A percentile compares a stretch with the other conserved stretches of the same genome.
These are phyloP conservation scores for Lindbergichthys nudifrons DNA, from an alignment of 2,797 vertebrate species.

Conservation along the genomic window DNA sequence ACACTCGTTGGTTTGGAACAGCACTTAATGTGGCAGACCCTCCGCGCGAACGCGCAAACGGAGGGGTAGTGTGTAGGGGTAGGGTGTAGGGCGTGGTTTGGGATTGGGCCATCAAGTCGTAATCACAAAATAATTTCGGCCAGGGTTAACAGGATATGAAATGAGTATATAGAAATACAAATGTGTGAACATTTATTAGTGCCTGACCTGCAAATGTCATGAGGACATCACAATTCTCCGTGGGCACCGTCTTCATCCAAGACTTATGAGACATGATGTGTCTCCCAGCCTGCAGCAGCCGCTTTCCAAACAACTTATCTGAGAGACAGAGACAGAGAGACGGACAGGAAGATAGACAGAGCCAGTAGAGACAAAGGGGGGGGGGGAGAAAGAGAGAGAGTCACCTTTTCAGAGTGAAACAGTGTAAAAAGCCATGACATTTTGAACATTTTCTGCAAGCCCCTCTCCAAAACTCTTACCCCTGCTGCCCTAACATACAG, in stretches of 20 bases:
- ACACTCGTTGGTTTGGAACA: too few species aligned
- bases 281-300: conserved; percentile 94
- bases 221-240: conserved; percentile 97
- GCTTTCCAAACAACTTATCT: conserved; percentile 97
- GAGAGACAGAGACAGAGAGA: conserved; percentile 54
- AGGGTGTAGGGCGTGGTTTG: too few species aligned
- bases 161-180: conserved; percentile 4
- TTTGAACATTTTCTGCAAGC: conserved; percentile 37
- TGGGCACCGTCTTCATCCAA: conserved; percentile 99
- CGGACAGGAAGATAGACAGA: background rate
- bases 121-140: too few species aligned
- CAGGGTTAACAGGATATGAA: too few species aligned
- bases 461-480: conserved; percentile 25
- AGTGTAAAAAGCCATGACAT: conserved; percentile 46
- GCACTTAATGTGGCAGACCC: too few species aligned
- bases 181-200: conserved; percentile 26
- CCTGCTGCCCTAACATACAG: conserved; percentile 37
- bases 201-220: conserved; percentile 95
- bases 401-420: conserved; percentile 65
- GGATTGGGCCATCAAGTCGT: too few species aligned
- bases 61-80: too few species aligned
- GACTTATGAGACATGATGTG: conserved; percentile 99
- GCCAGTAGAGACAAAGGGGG: background rate
- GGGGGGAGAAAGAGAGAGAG: conserved; percentile 1
- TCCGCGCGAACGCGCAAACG: too few species aligned